Evolutionary conservation across 1,140 invertebrate genomes (phyloP), one percentile per base, ranked within the genome.

Genomic region (Metaphire vulgaris): DNA sequence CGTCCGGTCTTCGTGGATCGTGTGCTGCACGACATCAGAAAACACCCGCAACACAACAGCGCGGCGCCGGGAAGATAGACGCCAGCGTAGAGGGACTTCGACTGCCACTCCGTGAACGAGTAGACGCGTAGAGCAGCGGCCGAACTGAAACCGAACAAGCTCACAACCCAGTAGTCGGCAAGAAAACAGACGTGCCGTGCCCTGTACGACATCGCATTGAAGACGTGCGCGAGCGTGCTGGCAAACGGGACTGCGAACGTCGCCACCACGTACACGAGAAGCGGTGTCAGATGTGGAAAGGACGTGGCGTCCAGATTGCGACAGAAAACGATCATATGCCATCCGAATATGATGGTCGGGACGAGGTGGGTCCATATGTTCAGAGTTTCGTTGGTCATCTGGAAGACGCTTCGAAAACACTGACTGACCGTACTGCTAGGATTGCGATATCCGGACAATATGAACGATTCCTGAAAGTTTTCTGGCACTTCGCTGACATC

Each of bases 341-440:
- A 84, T 26, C 83, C 72, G 76, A 88, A 88, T 78, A 88, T 88
- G 72, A 84, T 82, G 0, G 85, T 81, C 1, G 88, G 86, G 21
- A 88, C 76, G 74, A 89, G 87, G 79, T 89, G 88, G 0, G 87
- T 89, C 88, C 88, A 89, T 75, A 88, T 86, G 77, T 89, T 89
- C 0, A 88, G 76, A 0, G 88, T 88, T 82, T 89, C 88, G 80
- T 89, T 89, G 65, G 85, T 88, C 30, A 83, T 81, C 78, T 85
- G 81, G 80, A 89, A 88, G 0, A 88, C 77, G 77, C 85, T 87
- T 15, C 83, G 80, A 1, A 88, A 69, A 78, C 87, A 87, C 74
- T 87, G 84, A 33, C 80, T 81, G n/a, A 84, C 79, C 0, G 87
- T 85, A 75, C 85, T 87, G 30, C 85, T 85, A 28, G 85, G 85